These are phyloP conservation scores for Diachrysia chrysitis DNA, from an alignment of 2,888 invertebrate genomes.

Conservation along the genomic window DNA sequence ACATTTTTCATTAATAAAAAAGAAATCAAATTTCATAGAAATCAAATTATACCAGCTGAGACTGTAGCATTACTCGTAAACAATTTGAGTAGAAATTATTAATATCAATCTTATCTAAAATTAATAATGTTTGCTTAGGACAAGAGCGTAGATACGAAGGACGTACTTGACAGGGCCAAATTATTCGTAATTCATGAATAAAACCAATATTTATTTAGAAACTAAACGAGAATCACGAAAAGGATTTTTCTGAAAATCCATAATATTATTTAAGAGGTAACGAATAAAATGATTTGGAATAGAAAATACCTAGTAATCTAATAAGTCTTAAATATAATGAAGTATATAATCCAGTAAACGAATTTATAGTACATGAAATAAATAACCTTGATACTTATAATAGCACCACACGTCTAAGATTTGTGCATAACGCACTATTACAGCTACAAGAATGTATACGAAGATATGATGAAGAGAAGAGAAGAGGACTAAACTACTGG, in stretches of 20 bases:
- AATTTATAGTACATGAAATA: conserved; percentile 8
- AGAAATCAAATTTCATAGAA: background rate
- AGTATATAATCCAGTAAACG: background rate
- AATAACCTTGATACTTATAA: conserved; percentile 61
- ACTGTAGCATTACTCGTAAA: conserved; percentile 5
- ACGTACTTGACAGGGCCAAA: conserved; percentile 78
- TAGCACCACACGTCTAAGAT: conserved; percentile 82
- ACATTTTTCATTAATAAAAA: background rate
- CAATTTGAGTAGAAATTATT: conserved; percentile 34
- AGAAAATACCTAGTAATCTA: background rate
- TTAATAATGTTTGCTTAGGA: conserved; percentile 46
- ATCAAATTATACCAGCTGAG: background rate
- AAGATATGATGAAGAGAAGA: conserved; percentile 72
- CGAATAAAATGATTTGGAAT: conserved; percentile 18
- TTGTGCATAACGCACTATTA: conserved; percentile 55
- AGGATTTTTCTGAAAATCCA: conserved; percentile 15
- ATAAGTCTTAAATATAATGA: background rate
- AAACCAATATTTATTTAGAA: conserved; percentile 7
- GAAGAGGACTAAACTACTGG: conserved; percentile 57
- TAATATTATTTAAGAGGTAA: conserved; percentile 39
- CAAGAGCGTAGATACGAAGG: conserved; percentile 62
- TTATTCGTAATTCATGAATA: conserved; percentile 26
- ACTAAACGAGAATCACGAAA: conserved; percentile 1
- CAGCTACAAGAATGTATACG: conserved; percentile 44
- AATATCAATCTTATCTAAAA: conserved; percentile 45